phyloP scores from a whole-genome alignment of 2,888 invertebrate species.

The Agrenia bidenticulata region DNA sequence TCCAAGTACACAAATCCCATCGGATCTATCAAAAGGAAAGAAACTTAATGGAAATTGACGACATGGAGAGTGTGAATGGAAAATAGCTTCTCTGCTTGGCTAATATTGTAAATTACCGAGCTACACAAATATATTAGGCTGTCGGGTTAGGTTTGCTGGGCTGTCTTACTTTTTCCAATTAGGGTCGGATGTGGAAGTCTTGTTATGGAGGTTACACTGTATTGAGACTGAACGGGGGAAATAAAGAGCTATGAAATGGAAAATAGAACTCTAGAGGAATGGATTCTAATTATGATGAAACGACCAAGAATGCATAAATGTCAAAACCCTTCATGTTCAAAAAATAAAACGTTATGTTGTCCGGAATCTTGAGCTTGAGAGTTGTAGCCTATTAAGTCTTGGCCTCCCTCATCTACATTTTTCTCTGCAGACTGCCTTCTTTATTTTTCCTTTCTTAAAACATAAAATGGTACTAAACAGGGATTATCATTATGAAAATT shows the following conservation, averaged over 20 bases:
- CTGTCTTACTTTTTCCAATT: too few species aligned
- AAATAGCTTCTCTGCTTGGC: too few species aligned
- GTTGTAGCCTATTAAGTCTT: neutral
- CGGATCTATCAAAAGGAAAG: slow-evolving; percentile 14
- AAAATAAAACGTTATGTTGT: slow-evolving; percentile 30
- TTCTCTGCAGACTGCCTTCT: neutral
- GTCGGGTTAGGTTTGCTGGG: too few species aligned
- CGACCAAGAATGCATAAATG: slow-evolving; percentile 40
- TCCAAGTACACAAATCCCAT: slow-evolving; percentile 5
- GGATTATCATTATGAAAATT: too few species aligned
- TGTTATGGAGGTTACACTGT: neutral
- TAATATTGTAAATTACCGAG: too few species aligned
- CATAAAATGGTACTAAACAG: neutral
- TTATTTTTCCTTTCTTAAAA: neutral
- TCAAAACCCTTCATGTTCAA: slow-evolving; percentile 30
- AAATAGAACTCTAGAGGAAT: slow-evolving; percentile 20
- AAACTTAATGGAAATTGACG: slow-evolving; percentile 8
- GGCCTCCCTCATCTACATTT: neutral
- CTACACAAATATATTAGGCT: too few species aligned
- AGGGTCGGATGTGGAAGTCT: too few species aligned
- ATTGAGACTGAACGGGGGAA: neutral
- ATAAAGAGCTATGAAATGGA: slow-evolving; percentile 13
- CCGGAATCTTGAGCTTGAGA: slow-evolving; percentile 1
- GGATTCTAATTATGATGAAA: slow-evolving; percentile 41
- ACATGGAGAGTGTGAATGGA: slow-evolving; percentile 6